Base-by-base conservation (phyloP, 2,113 vertebrate species). In the Oxygymnocypris stewartii region DNA sequence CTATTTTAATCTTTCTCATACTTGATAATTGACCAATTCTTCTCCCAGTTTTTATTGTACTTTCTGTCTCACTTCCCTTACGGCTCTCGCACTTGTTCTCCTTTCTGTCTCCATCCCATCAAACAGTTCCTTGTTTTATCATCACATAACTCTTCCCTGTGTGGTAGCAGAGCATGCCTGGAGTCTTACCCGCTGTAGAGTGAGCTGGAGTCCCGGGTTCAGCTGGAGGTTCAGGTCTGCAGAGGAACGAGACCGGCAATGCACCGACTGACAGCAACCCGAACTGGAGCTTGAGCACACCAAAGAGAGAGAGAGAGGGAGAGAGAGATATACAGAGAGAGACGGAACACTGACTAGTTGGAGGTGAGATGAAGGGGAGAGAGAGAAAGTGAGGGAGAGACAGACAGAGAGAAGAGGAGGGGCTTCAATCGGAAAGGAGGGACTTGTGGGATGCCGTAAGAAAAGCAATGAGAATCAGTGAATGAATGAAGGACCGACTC, bases 281-380 rank as follows among this genome's bases (percentile, higher is more conserved):
- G 69, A 79, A 81, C 67, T 12, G 74, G 82, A 87, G 82, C 73
- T 65, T 61, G 59, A 85, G 73, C 73, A 78, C 79, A 47, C 77
- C 69, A 65, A 82, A 57, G 2, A 87, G 79, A 78, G 82, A 87
- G 16, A 71, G 44, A 88, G 35, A 80, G n/a, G 75, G 8, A 28
- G 25, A 76, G 23, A 87, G 37, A 85, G 23, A 87, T 20, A 71
- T 20, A 85, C 76, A 63, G 59, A 81, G 37, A 51, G 54, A 84
- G 75, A 85, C 37, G 37, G 54, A 85, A 74, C 61, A 63, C 86
- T 84, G 84, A 87, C 42, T 87, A 67, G 85, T 86, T 89, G 88
- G 88, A 89, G 88, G 88, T 89, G 88, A 89, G 88, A 88, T 87
- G 86, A 89, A 89, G 88, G 88, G 86, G 86, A 89, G 88, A 61